These are phyloP conservation scores for Etheostoma spectabile DNA, from an alignment of 2,113 vertebrate genomes.

Conservation along the genomic window DNA sequence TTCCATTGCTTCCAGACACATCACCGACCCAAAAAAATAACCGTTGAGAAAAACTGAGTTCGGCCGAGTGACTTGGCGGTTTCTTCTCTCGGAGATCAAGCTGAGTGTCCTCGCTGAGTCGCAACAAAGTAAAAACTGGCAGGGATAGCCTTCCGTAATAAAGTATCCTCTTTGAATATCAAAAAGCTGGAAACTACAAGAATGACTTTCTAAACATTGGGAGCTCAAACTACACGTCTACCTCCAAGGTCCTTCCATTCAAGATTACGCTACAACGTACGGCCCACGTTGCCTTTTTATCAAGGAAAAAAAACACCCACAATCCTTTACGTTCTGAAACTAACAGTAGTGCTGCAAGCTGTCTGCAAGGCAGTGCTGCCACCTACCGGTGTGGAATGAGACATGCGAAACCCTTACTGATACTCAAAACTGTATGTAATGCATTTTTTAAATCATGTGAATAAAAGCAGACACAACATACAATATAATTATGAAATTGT, in stretches of 20 bases:
- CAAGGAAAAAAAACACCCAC: constrained; percentile 15
- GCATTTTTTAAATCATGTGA: neutral
- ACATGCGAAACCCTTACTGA: neutral
- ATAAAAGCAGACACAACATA: neutral
- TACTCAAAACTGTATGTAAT: neutral
- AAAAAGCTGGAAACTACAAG: accelerated
- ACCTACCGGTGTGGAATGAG: constrained; percentile 28
- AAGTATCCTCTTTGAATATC: accelerated
- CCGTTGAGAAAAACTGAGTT: neutral
- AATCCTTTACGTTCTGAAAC: constrained; percentile 28
- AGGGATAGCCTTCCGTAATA: accelerated
- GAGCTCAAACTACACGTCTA: accelerated
- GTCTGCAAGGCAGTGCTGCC: constrained; percentile 29
- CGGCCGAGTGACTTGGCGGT: neutral
- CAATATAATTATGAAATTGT: too few relatives aligned
- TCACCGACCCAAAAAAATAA: constrained; percentile 40
- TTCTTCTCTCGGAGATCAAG: neutral
- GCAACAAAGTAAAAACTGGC: neutral
- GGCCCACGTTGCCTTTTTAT: constrained; percentile 14
- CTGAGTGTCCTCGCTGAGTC: neutral
- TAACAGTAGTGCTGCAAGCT: too few relatives aligned
- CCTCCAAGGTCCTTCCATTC: accelerated
- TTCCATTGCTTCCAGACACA: constrained; percentile 66
- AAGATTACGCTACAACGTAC: neutral
- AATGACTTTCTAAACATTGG: accelerated